Evolutionary conservation across 2,888 invertebrate genomes (phyloP), one percentile per base, ranked within the genome.

Genomic region (Meganola albula): DNA sequence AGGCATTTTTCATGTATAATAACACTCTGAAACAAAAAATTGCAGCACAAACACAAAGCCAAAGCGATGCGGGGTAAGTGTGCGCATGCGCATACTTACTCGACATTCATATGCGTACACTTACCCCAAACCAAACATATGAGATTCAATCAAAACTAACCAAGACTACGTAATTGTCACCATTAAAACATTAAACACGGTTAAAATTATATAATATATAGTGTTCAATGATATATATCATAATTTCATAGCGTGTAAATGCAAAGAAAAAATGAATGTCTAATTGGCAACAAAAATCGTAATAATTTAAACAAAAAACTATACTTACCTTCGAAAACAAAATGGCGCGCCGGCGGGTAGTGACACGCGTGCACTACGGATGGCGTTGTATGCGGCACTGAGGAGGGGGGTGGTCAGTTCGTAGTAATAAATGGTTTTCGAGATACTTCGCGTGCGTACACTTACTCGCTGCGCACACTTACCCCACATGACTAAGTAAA

Each of bases 1-100:
- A 35, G 43, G 43, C 34, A 39, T 39, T 39, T 36, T 43, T 12
- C 4, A 24, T 31, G 10, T 34, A 2, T 24, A 25, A 10, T 9
- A 26, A 12, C 16, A 30, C 22, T 10, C 33, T 40, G 36, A 42
- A 37, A 38, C 31, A 42, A 38, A 32, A 37, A 18, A 16, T 16
- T 24, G 12, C 30, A 31, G 18, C 12, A 12, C 22, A 29, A 13
- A 6, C 23, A 22, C 27, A 30, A 25, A 30, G 11, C n/a, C n/a
- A 31, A 25, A 27, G 21, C 12, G 10, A 33, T 24, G 31, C 18
- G 31, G 37, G 29, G 33, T 29, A 37, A 37, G 34, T 34, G 34
- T 38, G 30, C 37, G 33, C 30, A 37, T 18, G 38, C 38, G 34
- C 30, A 37, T 31, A 31, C 34, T 38, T 38, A 24, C 27, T 24